A percentile compares a stretch with the other conserved stretches of the same genome.
phyloP scores from a whole-genome alignment of 2,888 invertebrate species.

The Auanema sp. region DNA sequence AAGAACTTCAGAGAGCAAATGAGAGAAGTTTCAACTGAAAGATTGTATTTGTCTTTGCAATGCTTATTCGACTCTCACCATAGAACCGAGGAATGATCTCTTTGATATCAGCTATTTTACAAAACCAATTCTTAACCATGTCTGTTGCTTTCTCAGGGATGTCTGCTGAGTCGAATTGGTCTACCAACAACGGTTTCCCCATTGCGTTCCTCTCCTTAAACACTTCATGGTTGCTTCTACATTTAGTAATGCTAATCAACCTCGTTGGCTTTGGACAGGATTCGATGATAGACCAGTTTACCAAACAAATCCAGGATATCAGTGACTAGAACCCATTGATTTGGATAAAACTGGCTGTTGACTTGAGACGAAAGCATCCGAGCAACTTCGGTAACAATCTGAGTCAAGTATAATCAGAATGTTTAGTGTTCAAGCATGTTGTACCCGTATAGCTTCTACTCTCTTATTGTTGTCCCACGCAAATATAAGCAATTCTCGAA shows the following conservation, averaged over 20 bases:
- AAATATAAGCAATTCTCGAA: slow-evolving; percentile 84
- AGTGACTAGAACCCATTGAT: slow-evolving; percentile 93
- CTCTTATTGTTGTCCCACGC: slow-evolving; percentile 94
- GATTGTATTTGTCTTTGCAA: slow-evolving; percentile 1
- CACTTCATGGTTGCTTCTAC: neutral
- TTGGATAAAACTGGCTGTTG: slow-evolving; percentile 64
- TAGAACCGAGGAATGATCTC: slow-evolving; percentile 88
- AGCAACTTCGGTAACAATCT: slow-evolving; percentile 28
- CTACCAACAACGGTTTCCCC: slow-evolving; percentile 22
- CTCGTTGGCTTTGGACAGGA: slow-evolving; percentile 73
- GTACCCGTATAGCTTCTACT: slow-evolving; percentile 60
- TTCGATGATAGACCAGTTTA: slow-evolving; percentile 81
- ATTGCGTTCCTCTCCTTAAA: slow-evolving; percentile 27
- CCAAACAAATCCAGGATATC: slow-evolving; percentile 91
- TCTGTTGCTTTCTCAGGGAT: slow-evolving; percentile 68
- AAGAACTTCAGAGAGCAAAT: slow-evolving; percentile 48
- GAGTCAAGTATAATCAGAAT: neutral
- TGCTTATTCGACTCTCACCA: slow-evolving; percentile 63
- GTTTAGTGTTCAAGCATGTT: neutral
- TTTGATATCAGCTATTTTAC: slow-evolving; percentile 93
- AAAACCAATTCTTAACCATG: slow-evolving; percentile 92
- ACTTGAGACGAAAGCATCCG: slow-evolving; percentile 17
- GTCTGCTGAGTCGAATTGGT: slow-evolving; percentile 75
- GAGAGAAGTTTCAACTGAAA: slow-evolving; percentile 49
- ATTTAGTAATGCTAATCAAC: slow-evolving; percentile 7